A percentile compares a stretch with the other conserved stretches of the same genome.
phyloP scores from a whole-genome alignment of 2,113 vertebrate species.

The Leptobrachium leishanense region DNA sequence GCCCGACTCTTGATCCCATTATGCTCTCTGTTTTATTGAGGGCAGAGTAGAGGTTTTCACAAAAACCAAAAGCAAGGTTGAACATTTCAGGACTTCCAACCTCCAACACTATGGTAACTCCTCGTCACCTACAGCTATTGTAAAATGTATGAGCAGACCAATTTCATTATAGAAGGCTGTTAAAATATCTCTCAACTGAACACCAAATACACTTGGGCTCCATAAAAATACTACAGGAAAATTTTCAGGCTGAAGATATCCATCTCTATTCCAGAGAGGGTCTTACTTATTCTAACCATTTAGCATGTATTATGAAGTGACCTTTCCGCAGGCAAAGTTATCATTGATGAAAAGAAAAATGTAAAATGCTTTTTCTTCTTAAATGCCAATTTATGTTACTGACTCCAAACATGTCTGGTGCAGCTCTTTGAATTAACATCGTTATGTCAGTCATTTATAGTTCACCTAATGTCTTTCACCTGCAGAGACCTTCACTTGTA shows the following conservation, averaged over 20 bases:
- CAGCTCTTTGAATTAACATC: constrained; percentile 45
- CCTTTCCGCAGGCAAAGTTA: constrained; percentile 47
- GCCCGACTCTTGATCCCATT: no score
- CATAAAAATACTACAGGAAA: no score
- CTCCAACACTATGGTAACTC: no score
- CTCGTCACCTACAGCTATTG: no score
- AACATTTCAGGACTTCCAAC: no score
- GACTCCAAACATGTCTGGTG: constrained; percentile 44
- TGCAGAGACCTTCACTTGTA: constrained; percentile 45
- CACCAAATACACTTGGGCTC: no score
- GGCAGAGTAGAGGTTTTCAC: no score
- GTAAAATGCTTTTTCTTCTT: constrained; percentile 38
- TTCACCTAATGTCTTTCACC: constrained; percentile 44
- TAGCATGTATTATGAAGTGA: constrained; percentile 37
- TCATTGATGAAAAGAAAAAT: constrained; percentile 48
- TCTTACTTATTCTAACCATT: constrained; percentile 20
- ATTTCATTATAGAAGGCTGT: no score
- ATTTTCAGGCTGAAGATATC: background rate
- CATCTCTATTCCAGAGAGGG: background rate
- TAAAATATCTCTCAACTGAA: no score
- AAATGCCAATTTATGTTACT: constrained; percentile 48
- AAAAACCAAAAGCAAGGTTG: no score
- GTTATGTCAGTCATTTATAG: constrained; percentile 50
- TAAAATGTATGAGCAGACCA: no score
- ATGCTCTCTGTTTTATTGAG: no score